phyloP scores from a whole-genome alignment of 2,888 invertebrate species.

The Malthinus flaveolus region DNA sequence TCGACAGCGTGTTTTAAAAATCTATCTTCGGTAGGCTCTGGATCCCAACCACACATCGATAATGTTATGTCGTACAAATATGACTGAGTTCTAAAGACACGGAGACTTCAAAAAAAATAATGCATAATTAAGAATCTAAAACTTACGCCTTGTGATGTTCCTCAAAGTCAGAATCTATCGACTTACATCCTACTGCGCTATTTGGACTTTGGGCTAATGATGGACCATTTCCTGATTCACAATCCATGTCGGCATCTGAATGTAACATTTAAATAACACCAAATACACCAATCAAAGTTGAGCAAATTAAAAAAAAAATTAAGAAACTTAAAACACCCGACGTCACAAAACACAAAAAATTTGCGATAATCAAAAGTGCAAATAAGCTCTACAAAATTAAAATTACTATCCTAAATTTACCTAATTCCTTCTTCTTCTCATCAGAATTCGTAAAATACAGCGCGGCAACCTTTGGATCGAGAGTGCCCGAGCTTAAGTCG shows the following conservation, averaged over 20 bases:
- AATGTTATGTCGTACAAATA: slow-evolving; percentile 68
- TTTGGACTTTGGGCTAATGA: slow-evolving; percentile 93
- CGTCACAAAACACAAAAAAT: not conserved
- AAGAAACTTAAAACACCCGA: not conserved
- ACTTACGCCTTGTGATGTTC: slow-evolving; percentile 61
- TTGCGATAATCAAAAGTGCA: not conserved
- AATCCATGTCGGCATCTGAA: slow-evolving; percentile 77
- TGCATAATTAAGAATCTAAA: not conserved
- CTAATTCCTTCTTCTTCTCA: slow-evolving; percentile 37
- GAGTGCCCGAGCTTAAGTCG: slow-evolving; percentile 83
- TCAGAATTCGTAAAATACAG: slow-evolving; percentile 72
- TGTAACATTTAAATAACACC: slow-evolving; percentile 47
- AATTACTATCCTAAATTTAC: slow-evolving; percentile 25
- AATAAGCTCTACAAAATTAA: not conserved
- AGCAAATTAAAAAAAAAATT: not conserved
- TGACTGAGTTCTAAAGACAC: slow-evolving; percentile 45
- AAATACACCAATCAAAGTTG: slow-evolving; percentile 38
- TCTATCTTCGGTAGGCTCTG: slow-evolving; percentile 56
- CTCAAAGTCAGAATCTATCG: slow-evolving; percentile 83
- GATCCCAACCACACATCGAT: slow-evolving; percentile 75
- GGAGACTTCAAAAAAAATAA: slow-evolving; percentile 1
- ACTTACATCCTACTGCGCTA: slow-evolving; percentile 81
- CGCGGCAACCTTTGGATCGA: slow-evolving; percentile 91
- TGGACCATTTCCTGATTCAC: slow-evolving; percentile 95
- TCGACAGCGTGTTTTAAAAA: slow-evolving; percentile 62